A percentile compares a stretch with the other conserved stretches of the same genome.
These are phyloP conservation scores for Plebejus anna DNA, from an alignment of 2,888 invertebrate genomes.

Conservation along the genomic window DNA sequence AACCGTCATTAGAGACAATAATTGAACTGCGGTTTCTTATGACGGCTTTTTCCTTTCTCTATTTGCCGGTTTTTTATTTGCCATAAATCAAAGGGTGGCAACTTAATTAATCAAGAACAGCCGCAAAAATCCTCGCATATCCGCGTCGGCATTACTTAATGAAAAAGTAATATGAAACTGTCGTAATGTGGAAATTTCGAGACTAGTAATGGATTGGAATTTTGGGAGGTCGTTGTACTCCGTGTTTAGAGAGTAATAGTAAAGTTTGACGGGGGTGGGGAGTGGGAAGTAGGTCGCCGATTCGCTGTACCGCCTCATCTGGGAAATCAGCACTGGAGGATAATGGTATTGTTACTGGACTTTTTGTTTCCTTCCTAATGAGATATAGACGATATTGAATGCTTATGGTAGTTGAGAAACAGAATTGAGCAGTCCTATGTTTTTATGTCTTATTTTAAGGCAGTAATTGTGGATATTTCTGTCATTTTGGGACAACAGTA, in stretches of 20 bases:
- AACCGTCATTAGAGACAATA: too few relatives aligned
- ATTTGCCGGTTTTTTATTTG: too few relatives aligned
- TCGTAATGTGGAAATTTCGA: constrained; percentile 5
- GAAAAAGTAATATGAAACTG: constrained; percentile 4
- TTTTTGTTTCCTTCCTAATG: not conserved
- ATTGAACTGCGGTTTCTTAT: too few relatives aligned
- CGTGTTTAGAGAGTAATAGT: not conserved
- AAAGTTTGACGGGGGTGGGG: constrained; percentile 15
- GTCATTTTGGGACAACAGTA: not conserved
- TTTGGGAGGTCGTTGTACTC: constrained; percentile 16
- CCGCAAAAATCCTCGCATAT: not conserved
- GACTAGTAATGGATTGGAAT: not conserved
- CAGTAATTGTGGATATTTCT: not conserved
- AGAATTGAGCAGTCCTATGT: not conserved
- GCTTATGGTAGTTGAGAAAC: not conserved
- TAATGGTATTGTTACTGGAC: constrained; percentile 10
- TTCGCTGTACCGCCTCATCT: constrained; percentile 10
- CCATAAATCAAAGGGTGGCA: too few relatives aligned
- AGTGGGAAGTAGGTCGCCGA: constrained; percentile 18
- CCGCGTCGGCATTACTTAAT: not conserved
- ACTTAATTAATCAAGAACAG: not conserved
- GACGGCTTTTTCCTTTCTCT: too few relatives aligned
- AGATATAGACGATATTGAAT: not conserved
- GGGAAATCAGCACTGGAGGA: constrained; percentile 16
- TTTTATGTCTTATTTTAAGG: not conserved